phyloP scores from a whole-genome alignment of 1,140 invertebrate genomes.

The Brachionus manjavacas region DNA sequence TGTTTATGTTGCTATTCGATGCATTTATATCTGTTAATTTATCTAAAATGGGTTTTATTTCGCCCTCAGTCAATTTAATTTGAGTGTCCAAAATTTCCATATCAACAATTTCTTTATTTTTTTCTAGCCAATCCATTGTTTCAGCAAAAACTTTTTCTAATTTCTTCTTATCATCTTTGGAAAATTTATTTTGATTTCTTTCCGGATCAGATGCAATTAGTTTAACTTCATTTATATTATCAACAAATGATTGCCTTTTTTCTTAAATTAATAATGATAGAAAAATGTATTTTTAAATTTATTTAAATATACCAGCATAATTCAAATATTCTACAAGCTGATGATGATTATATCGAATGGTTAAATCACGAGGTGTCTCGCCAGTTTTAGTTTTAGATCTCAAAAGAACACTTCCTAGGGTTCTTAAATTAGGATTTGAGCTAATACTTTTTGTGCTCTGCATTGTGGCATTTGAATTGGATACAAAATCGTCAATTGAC shows the following conservation, averaged over 20 bases:
- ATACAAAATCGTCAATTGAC: background rate
- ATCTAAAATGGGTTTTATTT: conserved; percentile 17
- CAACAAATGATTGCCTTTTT: conserved; percentile 21
- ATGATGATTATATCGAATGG: background rate
- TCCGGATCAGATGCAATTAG: conserved; percentile 2
- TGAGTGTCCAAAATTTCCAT: background rate
- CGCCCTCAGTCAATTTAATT: background rate
- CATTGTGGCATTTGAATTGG: conserved; percentile 15
- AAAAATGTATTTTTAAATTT: background rate
- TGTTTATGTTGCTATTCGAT: background rate
- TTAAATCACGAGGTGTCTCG: background rate
- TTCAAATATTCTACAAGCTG: conserved; percentile 15
- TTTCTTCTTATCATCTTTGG: conserved; percentile 42
- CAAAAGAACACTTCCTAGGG: conserved; percentile 2
- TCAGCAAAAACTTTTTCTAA: conserved; percentile 22
- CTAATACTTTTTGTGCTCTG: background rate
- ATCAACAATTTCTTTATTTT: conserved; percentile 15
- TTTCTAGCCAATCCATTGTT: conserved; percentile 22
- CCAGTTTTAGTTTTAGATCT: conserved; percentile 26
- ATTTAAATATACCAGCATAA: conserved; percentile 14
- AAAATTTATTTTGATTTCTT: conserved; percentile 37
- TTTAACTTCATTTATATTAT: background rate
- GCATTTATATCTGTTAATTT: background rate
- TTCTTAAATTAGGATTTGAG: conserved; percentile 21
- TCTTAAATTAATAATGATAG: background rate